These are phyloP conservation scores for Papilio machaon DNA, from an alignment of 1,140 invertebrate species.

Conservation along the genomic window DNA sequence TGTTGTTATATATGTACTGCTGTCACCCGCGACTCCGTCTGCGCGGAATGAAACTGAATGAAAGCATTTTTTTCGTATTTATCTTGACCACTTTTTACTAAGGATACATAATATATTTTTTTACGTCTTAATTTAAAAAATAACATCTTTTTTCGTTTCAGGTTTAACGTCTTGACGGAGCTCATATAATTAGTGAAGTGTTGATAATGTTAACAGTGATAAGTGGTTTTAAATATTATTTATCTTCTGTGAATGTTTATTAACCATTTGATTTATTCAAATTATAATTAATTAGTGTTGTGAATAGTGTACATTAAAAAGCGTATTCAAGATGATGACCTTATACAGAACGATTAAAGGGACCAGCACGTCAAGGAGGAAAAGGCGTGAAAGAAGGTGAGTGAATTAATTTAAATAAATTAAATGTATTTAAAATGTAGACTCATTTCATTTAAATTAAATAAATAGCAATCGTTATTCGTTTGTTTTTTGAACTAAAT, in stretches of 20 bases:
- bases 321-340: slow-evolving; percentile 74
- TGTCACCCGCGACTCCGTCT: no score
- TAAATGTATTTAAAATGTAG: background rate
- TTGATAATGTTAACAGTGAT: slow-evolving; percentile 36
- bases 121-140: no score
- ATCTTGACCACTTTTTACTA: no score
- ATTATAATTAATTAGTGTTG: slow-evolving; percentile 48
- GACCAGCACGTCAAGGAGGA: slow-evolving; percentile 70
- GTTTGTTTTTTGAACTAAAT: no score
- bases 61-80: no score
- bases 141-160: slow-evolving; percentile 32
- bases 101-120: no score
- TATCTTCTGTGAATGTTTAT: slow-evolving; percentile 11
- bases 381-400: slow-evolving; percentile 75
- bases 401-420: no score
- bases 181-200: background rate
- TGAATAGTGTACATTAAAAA: slow-evolving; percentile 42
- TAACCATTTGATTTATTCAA: slow-evolving; percentile 36
- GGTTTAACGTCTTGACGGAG: slow-evolving; percentile 11
- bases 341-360: slow-evolving; percentile 77
- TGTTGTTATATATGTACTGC: no score
- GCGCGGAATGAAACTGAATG: no score
- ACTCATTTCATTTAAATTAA: background rate
- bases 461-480: no score
- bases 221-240: slow-evolving; percentile 7